Evolutionary conservation across 2,113 vertebrate genomes (phyloP), one percentile per base, ranked within the genome.

Genomic region (Pipa parva): DNA sequence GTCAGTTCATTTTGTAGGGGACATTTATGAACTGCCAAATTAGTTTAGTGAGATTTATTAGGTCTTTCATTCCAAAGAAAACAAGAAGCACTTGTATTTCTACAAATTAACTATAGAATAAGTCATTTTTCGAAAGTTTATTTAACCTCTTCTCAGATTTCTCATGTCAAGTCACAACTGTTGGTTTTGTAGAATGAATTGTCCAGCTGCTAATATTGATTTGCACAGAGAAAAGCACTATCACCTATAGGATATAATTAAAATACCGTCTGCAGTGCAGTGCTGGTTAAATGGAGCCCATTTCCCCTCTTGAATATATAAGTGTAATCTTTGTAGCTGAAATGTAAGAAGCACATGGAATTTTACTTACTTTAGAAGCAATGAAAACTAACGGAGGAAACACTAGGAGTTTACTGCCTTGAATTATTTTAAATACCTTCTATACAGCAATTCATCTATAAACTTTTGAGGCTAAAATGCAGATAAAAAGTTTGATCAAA

Each of bases 121-220:
- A 69, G 57, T 69, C 21, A 48, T 69, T 60, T n/a, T n/a, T 37
- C 28, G 46, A 69, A 69, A 60, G 65, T 69, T 69, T 69, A 42
- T 69, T 69, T 69, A 69, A 69, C 57, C 65, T 50, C 36, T 69
- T 69, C 65, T 69, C 48, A 12, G 29, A 52, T 69, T 69, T 60
- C 65, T 60, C 36, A 45, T 39, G 29, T 60, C 65, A 60, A 69
- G 49, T 60, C 46, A 59, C 48, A 69, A 69, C 56, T 69, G 65
- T 60, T 69, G 65, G 26, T 50, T 31, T 27, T 68, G 54, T 20
- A 69, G 60, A 69, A 69, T 42, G 56, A 69, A 22, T 42, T 60
- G 24, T 39, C 29, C 65, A 60, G 65, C 57, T 60, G 65, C 25
- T 59, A 52, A 52, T 59, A 33, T 60, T 69, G 65, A 52, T 69